These are phyloP conservation scores for Allolobophora icterica DNA, from an alignment of 2,888 invertebrate species.

Conservation along the genomic window DNA sequence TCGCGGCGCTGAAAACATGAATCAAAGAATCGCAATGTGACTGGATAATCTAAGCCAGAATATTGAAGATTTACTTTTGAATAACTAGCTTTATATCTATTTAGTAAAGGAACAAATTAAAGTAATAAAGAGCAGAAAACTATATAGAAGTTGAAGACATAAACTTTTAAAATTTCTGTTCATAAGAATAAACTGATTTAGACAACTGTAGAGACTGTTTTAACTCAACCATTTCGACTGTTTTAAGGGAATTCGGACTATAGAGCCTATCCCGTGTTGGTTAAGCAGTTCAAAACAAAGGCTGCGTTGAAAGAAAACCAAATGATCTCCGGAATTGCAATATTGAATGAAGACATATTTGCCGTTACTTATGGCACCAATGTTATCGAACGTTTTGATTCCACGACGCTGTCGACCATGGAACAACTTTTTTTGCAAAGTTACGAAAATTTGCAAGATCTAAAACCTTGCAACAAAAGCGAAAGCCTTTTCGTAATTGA, in stretches of 20 bases:
- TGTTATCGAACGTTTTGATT: constrained; percentile 5
- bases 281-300: background rate
- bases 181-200: no score
- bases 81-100: no score
- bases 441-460: background rate
- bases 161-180: no score
- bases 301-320: background rate
- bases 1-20: no score
- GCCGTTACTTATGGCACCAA: background rate
- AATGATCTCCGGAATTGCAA: background rate
- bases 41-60: no score
- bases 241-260: background rate
- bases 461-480: background rate
- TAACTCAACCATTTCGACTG: background rate
- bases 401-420: background rate
- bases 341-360: background rate
- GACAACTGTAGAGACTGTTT: no score
- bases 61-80: no score
- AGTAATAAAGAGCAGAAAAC: no score
- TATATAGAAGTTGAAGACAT: no score
- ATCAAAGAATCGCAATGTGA: no score
- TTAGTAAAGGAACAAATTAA: no score
- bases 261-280: background rate
- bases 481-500: background rate
- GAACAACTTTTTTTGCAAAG: background rate